These are phyloP conservation scores for Diarsia brunnea DNA, from an alignment of 2,888 invertebrate genomes.

Conservation along the genomic window DNA sequence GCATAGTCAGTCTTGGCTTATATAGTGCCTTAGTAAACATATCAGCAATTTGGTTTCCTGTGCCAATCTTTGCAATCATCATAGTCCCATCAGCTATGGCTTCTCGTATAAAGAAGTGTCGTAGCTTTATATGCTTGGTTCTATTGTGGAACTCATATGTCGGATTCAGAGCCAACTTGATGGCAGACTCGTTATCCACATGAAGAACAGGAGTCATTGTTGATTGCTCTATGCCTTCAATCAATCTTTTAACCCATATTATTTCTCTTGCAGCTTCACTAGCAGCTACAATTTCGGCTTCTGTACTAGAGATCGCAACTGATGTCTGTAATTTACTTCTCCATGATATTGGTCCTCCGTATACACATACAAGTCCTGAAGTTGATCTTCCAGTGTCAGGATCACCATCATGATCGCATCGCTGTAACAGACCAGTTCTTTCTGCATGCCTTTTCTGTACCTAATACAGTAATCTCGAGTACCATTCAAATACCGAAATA, in stretches of 20 bases:
- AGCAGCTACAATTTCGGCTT: background rate
- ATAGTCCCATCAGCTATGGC: no score
- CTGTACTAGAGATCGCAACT: background rate
- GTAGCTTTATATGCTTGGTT: background rate
- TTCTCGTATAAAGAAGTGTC: no score
- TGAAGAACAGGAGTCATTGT: background rate
- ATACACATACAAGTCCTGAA: background rate
- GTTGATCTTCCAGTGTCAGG: background rate
- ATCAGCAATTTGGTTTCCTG: no score
- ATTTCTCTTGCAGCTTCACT: background rate
- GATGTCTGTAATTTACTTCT: conserved; percentile 6
- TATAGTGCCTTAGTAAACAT: background rate
- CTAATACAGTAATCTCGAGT: background rate
- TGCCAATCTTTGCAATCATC: no score
- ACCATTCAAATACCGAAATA: background rate
- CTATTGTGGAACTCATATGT: background rate
- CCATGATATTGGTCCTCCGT: conserved; percentile 6
- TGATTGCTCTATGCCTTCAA: conserved; percentile 9
- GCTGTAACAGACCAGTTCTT: background rate
- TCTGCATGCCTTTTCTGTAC: background rate
- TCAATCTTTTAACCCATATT: background rate
- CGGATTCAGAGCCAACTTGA: background rate
- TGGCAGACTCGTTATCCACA: background rate
- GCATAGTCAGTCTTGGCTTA: conserved; percentile 5
- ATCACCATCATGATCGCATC: background rate